phyloP scores from a whole-genome alignment of 2,888 invertebrate genomes.

The Perithous albicinctus region DNA sequence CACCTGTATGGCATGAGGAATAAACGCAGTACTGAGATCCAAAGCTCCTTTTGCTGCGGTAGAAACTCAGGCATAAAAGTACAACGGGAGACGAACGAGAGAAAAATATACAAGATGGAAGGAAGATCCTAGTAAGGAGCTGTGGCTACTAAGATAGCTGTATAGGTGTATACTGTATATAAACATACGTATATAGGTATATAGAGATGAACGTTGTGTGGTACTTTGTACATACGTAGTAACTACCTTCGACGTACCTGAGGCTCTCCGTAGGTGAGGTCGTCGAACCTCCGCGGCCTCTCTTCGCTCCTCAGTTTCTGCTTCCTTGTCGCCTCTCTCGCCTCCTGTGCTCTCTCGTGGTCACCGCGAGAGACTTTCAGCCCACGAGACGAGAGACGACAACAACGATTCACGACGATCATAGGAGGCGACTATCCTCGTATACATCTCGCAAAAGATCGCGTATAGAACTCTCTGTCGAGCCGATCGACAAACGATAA shows the following conservation, averaged over 20 bases:
- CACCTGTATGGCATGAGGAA: slow-evolving; percentile 26
- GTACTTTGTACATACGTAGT: slow-evolving; percentile 20
- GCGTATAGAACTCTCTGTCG: slow-evolving; percentile 3
- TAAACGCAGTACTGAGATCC: not conserved
- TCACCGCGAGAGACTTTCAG: slow-evolving; percentile 54
- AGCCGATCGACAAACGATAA: slow-evolving; percentile 20
- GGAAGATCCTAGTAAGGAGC: slow-evolving; percentile 65
- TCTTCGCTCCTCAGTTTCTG: slow-evolving; percentile 55
- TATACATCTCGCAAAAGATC: slow-evolving; percentile 34
- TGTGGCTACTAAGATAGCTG: slow-evolving; percentile 16
- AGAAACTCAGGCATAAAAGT: not conserved
- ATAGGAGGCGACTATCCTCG: slow-evolving; percentile 18
- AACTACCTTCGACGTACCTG: slow-evolving; percentile 42
- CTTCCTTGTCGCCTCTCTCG: slow-evolving; percentile 50
- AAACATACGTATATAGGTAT: slow-evolving; percentile 26
- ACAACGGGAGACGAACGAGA: slow-evolving; percentile 8
- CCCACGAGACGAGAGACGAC: slow-evolving; percentile 49
- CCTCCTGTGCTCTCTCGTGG: slow-evolving; percentile 13
- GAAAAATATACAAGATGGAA: slow-evolving; percentile 35
- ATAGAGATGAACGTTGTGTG: not conserved
- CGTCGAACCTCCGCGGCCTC: slow-evolving; percentile 64
- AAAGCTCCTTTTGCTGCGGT: slow-evolving; percentile 25
- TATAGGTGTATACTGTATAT: slow-evolving; percentile 16
- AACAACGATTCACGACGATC: slow-evolving; percentile 50
- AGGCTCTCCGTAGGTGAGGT: slow-evolving; percentile 62